A percentile compares a stretch with the other conserved stretches of the same genome.
Evolutionary conservation across 2,888 invertebrate genomes (phyloP).

Genomic region (Cryptosula pallasiana): DNA sequence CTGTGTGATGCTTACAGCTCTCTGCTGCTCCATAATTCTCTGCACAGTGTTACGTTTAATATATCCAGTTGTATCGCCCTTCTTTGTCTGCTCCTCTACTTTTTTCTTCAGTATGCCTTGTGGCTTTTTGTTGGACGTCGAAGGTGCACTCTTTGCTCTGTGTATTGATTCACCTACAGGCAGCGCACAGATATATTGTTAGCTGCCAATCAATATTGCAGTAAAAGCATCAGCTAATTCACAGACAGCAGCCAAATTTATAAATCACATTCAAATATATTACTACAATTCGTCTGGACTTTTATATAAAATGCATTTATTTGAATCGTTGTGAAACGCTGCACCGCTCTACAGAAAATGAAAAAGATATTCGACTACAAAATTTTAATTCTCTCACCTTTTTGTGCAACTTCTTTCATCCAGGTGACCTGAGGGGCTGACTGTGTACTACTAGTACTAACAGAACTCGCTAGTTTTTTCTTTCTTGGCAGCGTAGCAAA

Average conservation of each 20-base stretch:
- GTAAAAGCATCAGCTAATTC: too few relatives aligned
- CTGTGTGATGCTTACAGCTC: neutral
- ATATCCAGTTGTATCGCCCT: constrained; percentile 5
- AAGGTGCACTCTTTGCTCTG: neutral
- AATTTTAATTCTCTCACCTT: constrained; percentile 2
- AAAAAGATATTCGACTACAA: too few relatives aligned
- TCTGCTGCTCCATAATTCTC: constrained; percentile 2
- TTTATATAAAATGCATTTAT: too few relatives aligned
- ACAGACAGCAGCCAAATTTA: too few relatives aligned
- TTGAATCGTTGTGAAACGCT: too few relatives aligned
- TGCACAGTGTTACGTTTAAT: constrained; percentile 4
- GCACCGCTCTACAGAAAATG: too few relatives aligned
- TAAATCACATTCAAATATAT: too few relatives aligned
- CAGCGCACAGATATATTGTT: too few relatives aligned
- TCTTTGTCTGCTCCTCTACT: neutral
- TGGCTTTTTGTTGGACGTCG: neutral
- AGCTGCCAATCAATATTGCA: too few relatives aligned
- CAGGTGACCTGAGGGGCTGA: neutral
- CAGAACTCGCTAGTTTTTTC: neutral
- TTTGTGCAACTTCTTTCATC: constrained; percentile 21
- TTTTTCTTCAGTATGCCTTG: constrained; percentile 18
- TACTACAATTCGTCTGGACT: too few relatives aligned
- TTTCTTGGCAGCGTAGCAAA: constrained; percentile 19
- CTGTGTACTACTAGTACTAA: neutral
- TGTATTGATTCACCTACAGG: neutral